phyloP scores from a whole-genome alignment of 1,140 invertebrate species.

The Micrasema minimum region DNA sequence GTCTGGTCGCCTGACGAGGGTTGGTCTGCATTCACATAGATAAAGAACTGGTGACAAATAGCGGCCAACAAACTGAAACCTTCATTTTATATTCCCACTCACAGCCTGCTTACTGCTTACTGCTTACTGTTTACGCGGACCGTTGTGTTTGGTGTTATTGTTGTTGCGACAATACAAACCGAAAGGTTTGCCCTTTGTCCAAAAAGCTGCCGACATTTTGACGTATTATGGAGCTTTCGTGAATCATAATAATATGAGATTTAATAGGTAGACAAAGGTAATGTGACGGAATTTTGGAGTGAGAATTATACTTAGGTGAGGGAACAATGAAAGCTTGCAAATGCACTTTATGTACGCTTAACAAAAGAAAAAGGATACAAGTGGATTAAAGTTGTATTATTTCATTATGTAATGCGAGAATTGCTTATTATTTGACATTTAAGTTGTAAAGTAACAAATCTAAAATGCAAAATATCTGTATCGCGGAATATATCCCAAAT shows the following conservation, averaged over 20 bases:
- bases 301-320: too few relatives aligned
- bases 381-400: too few relatives aligned
- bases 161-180: slow-evolving; percentile 3
- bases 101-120: too few relatives aligned
- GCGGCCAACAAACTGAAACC: background rate
- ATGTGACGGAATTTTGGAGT: background rate
- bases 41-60: slow-evolving; percentile 30
- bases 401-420: too few relatives aligned
- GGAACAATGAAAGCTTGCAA: too few relatives aligned
- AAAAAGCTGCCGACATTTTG: slow-evolving; percentile 23
- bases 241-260: background rate
- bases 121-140: slow-evolving; percentile 19
- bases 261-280: slow-evolving; percentile 8
- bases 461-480: too few relatives aligned
- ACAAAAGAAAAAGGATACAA: too few relatives aligned
- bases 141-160: slow-evolving; percentile 1
- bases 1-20: slow-evolving; percentile 5
- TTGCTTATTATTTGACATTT: too few relatives aligned
- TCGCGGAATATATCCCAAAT: too few relatives aligned
- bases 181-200: slow-evolving; percentile 29
- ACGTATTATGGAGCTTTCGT: slow-evolving; percentile 19
- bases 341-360: too few relatives aligned
- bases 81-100: slow-evolving; percentile 8
- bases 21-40: slow-evolving; percentile 14
- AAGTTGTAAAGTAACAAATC: too few relatives aligned